Evolutionary conservation across 2,797 vertebrate species (phyloP).

Genomic region (Poeciliopsis paucimaculata): DNA sequence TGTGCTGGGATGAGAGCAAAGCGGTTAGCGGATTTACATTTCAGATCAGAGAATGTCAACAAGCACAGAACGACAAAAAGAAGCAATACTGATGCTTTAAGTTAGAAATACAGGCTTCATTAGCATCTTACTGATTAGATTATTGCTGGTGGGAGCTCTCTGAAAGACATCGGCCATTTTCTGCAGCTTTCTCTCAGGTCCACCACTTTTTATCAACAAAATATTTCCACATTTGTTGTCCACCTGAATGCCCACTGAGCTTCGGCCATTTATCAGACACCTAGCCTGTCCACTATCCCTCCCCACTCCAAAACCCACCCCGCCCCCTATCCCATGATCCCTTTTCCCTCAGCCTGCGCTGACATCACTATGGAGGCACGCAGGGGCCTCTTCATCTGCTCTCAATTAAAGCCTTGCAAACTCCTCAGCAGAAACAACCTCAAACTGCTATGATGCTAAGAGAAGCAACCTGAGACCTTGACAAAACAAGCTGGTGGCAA

Average conservation of each 20-base stretch:
- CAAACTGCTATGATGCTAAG: constrained; percentile 66
- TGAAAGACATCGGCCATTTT: constrained; percentile 39
- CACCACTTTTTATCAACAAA: constrained; percentile 6
- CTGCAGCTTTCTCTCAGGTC: constrained; percentile 8
- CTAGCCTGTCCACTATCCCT: constrained; percentile 31
- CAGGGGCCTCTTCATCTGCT: constrained; percentile 81
- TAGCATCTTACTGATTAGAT: constrained; percentile 54
- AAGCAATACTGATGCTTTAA: constrained; percentile 47
- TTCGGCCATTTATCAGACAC: constrained; percentile 53
- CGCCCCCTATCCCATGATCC: constrained; percentile 31
- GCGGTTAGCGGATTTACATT: constrained; percentile 81
- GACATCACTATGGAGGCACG: constrained; percentile 82
- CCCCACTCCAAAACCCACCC: constrained; percentile 19
- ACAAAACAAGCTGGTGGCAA: constrained; percentile 59
- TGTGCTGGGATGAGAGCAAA: constrained; percentile 75
- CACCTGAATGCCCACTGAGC: constrained; percentile 62
- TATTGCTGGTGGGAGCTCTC: constrained; percentile 48
- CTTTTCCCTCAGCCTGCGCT: constrained; percentile 68
- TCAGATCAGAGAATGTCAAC: constrained; percentile 75
- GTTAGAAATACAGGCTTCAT: constrained; percentile 46
- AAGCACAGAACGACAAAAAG: constrained; percentile 64
- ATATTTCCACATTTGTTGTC: constrained; percentile 20
- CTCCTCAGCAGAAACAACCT: constrained; percentile 61
- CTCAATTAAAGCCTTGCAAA: constrained; percentile 76
- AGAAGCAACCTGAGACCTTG: constrained; percentile 69